Base-by-base conservation (phyloP, 2,113 vertebrate species). In the Lampris incognitus region DNA sequence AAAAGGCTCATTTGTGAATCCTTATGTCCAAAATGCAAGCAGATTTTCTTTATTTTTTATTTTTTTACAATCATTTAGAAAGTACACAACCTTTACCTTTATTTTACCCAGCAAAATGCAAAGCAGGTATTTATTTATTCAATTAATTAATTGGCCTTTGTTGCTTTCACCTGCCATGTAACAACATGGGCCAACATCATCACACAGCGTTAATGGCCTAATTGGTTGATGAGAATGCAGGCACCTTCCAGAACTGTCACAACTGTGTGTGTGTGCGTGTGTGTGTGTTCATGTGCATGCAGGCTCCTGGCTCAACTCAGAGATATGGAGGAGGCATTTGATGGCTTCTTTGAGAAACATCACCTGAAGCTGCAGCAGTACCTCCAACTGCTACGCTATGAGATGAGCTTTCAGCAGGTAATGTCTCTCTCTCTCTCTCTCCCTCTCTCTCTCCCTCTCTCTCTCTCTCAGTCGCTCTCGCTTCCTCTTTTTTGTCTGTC, bases 281-380 rank as follows among this genome's bases (percentile, higher is more conserved):
- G 9, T 46, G 36, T 37, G 9, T 54, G 42, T 9, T 0, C 50
- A 10, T 82, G 51, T 84, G 11, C 67, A 63, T 55, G 51, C 63
- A 99, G 98, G 83, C 95, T 99, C 49, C 93, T 99, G 58, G 91
- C 94, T 49, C 98, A 99, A 91, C 93, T 99, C 59, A 93, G 84
- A 56, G 98, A 99, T 87, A 99, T 98, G 97, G 98, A 99, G 91
- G 95, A 89, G 60, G 98, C 98, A 5, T 99, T 99, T 69, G 98
- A 99, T 63, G 97, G 96, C 67, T 99, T 99, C 93, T 99, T 98
- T 94, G 98, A 99, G 80, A 99, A 99, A 71, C 96, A 99, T 55
- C 97, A 98, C 83, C 91, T 97, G 62, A 99, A 99, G 93, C 95
- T 98, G 93, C 95, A 98, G 65, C 98, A 99, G 66, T 98, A 97